phyloP scores from a whole-genome alignment of 2,797 vertebrate genomes.

The Pseudochirops corinnae region DNA sequence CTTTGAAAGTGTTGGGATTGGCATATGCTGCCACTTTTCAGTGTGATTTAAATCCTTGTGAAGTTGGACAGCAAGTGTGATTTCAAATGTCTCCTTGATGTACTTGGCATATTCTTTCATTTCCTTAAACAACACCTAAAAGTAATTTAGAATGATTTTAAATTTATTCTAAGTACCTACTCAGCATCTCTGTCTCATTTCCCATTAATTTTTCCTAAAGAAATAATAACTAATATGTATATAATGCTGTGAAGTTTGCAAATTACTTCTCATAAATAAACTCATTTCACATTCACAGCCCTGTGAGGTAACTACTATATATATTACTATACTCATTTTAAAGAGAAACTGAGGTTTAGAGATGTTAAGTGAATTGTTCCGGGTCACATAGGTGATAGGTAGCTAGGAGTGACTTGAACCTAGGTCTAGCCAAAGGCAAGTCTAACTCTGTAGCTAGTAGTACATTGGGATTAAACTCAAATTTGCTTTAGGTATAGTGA shows the following conservation, averaged over 20 bases:
- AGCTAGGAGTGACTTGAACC: neutral
- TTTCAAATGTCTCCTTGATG: neutral
- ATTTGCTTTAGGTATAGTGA: neutral
- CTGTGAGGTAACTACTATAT: neutral
- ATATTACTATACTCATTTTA: neutral
- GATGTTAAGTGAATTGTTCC: neutral
- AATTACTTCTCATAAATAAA: neutral
- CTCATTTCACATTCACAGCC: neutral
- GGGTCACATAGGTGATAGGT: neutral
- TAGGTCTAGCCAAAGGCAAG: neutral
- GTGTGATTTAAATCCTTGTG: neutral
- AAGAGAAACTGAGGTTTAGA: neutral
- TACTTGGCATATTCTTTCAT: slow-evolving; percentile 6
- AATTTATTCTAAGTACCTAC: neutral
- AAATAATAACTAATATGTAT: neutral
- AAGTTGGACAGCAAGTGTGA: neutral
- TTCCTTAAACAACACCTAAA: neutral
- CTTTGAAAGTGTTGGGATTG: slow-evolving; percentile 18
- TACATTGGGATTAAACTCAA: neutral
- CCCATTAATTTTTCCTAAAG: neutral
- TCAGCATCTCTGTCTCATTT: neutral
- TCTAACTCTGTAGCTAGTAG: neutral
- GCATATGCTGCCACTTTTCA: neutral
- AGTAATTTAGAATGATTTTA: neutral
- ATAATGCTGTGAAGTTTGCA: neutral